Evolutionary conservation across 1,140 invertebrate species (phyloP).

Genomic region (Zaprionus africanus): DNA sequence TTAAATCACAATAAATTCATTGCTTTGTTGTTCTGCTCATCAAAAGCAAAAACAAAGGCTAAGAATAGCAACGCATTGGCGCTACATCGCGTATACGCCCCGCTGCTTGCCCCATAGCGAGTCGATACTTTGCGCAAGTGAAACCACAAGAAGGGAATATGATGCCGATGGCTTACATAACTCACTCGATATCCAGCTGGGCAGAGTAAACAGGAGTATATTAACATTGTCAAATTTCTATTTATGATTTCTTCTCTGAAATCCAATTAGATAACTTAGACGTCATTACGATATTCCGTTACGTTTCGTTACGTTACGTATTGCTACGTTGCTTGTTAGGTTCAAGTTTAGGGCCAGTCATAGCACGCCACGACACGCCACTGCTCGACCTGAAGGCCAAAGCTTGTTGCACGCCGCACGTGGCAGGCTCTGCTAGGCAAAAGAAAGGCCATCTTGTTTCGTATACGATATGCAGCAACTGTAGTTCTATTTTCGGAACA

Average conservation of each 20-base stretch:
- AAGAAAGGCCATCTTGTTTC: neutral
- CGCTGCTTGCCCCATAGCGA: neutral
- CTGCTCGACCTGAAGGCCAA: constrained; percentile 20
- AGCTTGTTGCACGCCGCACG: constrained; percentile 39
- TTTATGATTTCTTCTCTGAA: constrained; percentile 30
- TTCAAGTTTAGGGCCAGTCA: constrained; percentile 72
- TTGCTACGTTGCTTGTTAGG: constrained; percentile 43
- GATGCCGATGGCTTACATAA: neutral
- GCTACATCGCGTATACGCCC: neutral
- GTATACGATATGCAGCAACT: constrained; percentile 3
- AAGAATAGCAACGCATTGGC: neutral
- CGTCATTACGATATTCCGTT: constrained; percentile 15
- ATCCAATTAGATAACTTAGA: constrained; percentile 58
- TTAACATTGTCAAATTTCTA: neutral
- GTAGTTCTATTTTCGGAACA: constrained; percentile 17
- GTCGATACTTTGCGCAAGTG: neutral
- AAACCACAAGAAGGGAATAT: too few species aligned
- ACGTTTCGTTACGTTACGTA: constrained; percentile 25
- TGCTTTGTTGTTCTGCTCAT: neutral
- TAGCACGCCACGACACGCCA: neutral
- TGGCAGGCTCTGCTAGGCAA: neutral
- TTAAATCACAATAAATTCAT: constrained; percentile 5
- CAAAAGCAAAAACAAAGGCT: neutral
- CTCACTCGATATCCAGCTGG: neutral
- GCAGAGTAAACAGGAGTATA: neutral